Evolutionary conservation across 1,140 invertebrate genomes (phyloP), one percentile per base, ranked within the genome.

Genomic region (Hylaeus anthracinus): DNA sequence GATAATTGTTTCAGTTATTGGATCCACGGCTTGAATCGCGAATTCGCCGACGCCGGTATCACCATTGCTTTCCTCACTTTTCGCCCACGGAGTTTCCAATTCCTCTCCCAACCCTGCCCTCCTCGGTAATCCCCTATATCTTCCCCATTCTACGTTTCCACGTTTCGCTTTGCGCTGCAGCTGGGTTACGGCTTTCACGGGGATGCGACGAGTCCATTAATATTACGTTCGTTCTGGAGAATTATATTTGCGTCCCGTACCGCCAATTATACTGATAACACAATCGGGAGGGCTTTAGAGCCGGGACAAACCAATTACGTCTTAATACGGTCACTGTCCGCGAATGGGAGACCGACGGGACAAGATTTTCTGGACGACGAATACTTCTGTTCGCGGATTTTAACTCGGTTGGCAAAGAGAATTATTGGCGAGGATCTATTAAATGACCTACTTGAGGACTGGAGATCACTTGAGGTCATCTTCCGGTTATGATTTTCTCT

Each of bases 1-100:
- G 82, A 89, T 90, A 91, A 90, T 91, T 91, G 89, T 86, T 90
- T 91, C 90, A 90, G 90, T 91, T 91, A 91, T 90, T 89, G 88
- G 86, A 91, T 87, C 86, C 72, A 76, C 84, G n/a, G 78, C 79
- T 55, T 86, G 83, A 86, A 89, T 88, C 84, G 82, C 81, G 71
- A 90, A 88, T 74, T 89, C 82, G 70, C 71, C 60, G 71, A 82
- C 63, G 79, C 14, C 26, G 10, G 75, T 88, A 90, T 89, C 84
- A 26, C 84, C 72, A 64, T 82, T 74, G 82, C 79, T 83, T 75
- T 84, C 67, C 65, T 67, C 66, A 77, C 73, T 82, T 85, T 79
- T 80, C 81, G 26, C 14, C 26, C 72, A 12, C 56, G 60, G 48
- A 83, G 71, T 89, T 90, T 88, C 71, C 84, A 83, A 87, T 90